Evolutionary conservation across 2,888 invertebrate species (phyloP).

Genomic region (Epicampocera succincta): DNA sequence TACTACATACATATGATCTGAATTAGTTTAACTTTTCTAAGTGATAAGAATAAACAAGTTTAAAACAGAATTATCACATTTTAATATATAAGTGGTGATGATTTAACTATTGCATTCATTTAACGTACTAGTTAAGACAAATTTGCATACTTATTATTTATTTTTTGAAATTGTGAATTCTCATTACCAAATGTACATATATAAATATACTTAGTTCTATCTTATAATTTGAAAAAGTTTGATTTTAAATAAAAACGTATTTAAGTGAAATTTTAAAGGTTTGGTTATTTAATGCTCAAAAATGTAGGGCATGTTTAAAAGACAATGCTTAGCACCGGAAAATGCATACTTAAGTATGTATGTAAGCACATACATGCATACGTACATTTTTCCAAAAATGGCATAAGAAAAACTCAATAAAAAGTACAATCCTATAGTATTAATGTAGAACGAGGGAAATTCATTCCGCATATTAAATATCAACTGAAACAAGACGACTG

Average conservation of each 20-base stretch:
- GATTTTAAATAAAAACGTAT: constrained; percentile 42
- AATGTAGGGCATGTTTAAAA: too few species aligned
- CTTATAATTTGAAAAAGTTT: constrained; percentile 44
- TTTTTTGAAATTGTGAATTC: constrained; percentile 27
- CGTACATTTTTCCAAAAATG: too few species aligned
- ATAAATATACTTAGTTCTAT: constrained; percentile 54
- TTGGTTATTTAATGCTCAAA: too few species aligned
- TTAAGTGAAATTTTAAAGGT: constrained; percentile 35
- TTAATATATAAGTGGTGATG: constrained; percentile 3
- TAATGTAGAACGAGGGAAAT: too few species aligned
- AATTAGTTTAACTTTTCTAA: constrained; percentile 24
- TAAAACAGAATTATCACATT: constrained; percentile 14
- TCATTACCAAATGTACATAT: constrained; percentile 44
- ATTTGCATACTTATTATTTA: constrained; percentile 34
- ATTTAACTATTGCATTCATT: constrained; percentile 21
- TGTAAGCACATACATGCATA: too few species aligned
- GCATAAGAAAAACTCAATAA: too few species aligned
- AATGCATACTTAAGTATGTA: too few species aligned
- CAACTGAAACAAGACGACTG: too few species aligned
- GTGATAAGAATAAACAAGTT: constrained; percentile 34
- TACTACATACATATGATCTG: constrained; percentile 42
- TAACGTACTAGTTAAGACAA: constrained; percentile 36
- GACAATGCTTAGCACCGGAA: too few species aligned
- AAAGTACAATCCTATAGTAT: too few species aligned
- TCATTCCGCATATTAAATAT: too few species aligned